A percentile compares a stretch with the other conserved stretches of the same genome.
These are phyloP conservation scores for Chondrilla cf. caribensis DNA, from an alignment of 37 sponge, comb jelly and placozoan species.

Conservation along the genomic window DNA sequence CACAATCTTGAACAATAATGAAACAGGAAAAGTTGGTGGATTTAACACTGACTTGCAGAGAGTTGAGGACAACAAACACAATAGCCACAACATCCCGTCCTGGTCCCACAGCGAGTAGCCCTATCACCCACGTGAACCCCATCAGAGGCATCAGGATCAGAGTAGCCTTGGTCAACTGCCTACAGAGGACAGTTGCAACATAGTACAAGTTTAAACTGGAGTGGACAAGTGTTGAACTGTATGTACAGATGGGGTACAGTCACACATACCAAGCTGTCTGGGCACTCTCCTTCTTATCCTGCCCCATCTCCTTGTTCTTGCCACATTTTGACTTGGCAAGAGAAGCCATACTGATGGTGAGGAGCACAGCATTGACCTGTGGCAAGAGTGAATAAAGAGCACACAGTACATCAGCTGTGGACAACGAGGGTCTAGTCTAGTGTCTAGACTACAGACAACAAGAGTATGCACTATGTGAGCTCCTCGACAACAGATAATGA, in stretches of 20 bases:
- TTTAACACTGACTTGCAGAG: not conserved
- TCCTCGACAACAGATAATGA: no score
- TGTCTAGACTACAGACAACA: no score
- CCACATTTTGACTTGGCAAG: slow-evolving; percentile 1
- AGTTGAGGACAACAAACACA: not conserved
- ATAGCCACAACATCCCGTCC: not conserved
- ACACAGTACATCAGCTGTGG: no score
- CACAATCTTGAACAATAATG: no score
- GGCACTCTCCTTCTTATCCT: not conserved
- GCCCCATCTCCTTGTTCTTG: not conserved
- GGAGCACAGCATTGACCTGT: slow-evolving; percentile 19
- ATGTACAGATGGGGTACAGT: no score
- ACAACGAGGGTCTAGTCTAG: no score
- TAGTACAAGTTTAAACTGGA: no score
- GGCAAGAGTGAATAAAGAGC: no score
- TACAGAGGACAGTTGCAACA: no score
- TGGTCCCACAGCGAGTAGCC: not conserved
- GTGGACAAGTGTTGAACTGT: no score
- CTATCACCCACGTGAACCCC: slow-evolving; percentile 15
- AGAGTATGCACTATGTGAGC: no score
- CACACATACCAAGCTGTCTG: no score
- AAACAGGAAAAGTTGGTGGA: not conserved
- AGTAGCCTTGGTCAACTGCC: slow-evolving; percentile 4
- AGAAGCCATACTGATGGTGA: slow-evolving; percentile 3
- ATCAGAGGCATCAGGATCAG: slow-evolving; percentile 15